Percentiles rank a stretch among this genome's conserved stretches.
Conservation (phyloP, 2,888 invertebrate genomes). For the Scaptomyza flava region DNA sequence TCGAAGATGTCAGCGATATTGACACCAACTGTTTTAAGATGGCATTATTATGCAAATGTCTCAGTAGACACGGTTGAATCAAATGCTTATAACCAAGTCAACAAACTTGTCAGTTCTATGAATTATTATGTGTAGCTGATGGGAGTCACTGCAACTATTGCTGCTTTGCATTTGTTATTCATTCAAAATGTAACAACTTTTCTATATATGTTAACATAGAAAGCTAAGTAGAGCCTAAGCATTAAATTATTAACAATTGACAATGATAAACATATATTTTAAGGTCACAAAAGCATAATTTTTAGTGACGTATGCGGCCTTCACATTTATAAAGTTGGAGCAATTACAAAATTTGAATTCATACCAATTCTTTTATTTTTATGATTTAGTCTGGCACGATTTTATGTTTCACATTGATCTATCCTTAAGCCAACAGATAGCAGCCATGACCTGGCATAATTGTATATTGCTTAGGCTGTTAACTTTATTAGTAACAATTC, state of each 20-base stretch:
- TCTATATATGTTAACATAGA: too few relatives aligned
- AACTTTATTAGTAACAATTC: slow-evolving; percentile 2
- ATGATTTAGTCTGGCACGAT: slow-evolving; percentile 24
- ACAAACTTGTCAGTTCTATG: background rate
- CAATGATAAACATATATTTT: background rate
- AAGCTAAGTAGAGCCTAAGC: too few relatives aligned
- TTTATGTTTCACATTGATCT: slow-evolving; percentile 13
- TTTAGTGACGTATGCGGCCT: slow-evolving; percentile 22
- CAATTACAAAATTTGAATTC: slow-evolving; percentile 20
- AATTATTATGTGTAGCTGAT: background rate
- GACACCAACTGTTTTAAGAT: slow-evolving; percentile 28
- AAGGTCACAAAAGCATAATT: slow-evolving; percentile 10
- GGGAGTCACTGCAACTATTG: too few relatives aligned
- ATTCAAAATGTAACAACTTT: too few relatives aligned
- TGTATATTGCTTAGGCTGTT: slow-evolving; percentile 16
- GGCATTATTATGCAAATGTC: slow-evolving; percentile 43
- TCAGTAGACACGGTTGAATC: slow-evolving; percentile 6
- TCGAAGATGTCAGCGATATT: slow-evolving; percentile 42
- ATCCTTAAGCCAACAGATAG: slow-evolving; percentile 35
- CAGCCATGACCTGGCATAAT: slow-evolving; percentile 41
- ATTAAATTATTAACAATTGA: too few relatives aligned
- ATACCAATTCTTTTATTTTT: slow-evolving; percentile 12
- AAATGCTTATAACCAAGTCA: background rate
- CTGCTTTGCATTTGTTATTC: too few relatives aligned
- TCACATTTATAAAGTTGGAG: slow-evolving; percentile 27